These are phyloP conservation scores for Nasonia oneida DNA, from an alignment of 2,888 invertebrate genomes.

Conservation along the genomic window DNA sequence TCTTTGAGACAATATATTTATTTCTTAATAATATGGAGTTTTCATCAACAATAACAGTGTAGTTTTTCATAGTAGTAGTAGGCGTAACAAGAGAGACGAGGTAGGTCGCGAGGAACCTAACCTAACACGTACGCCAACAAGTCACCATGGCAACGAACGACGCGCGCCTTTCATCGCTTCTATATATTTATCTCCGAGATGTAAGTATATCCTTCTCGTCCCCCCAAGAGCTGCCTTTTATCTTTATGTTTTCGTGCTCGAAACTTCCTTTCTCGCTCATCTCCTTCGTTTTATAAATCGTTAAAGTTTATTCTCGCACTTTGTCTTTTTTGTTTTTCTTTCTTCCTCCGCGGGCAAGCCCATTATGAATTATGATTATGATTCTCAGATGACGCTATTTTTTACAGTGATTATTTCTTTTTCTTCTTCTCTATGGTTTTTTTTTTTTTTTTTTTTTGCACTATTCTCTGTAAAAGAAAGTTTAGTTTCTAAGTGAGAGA, in stretches of 20 bases:
- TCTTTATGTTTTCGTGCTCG: conserved; percentile 8
- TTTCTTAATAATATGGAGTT: conserved; percentile 78
- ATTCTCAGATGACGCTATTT: conserved; percentile 51
- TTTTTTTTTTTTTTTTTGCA: conserved; percentile 10
- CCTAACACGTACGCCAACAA: conserved; percentile 77
- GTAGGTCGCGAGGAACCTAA: conserved; percentile 77
- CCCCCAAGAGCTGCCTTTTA: no score
- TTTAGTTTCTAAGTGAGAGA: conserved; percentile 22
- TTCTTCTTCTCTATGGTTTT: conserved; percentile 13
- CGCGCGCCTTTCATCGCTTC: conserved; percentile 54
- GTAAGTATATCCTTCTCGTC: no score
- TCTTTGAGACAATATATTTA: conserved; percentile 78
- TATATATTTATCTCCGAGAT: conserved; percentile 9
- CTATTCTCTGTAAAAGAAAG: conserved; percentile 40
- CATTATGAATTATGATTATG: conserved; percentile 55
- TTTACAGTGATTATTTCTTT: conserved; percentile 52
- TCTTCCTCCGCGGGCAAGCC: conserved; percentile 11
- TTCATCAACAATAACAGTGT: conserved; percentile 79
- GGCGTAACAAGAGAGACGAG: conserved; percentile 79
- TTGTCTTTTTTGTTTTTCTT: conserved; percentile 20
- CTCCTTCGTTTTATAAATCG: conserved; percentile 43
- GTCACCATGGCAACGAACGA: conserved; percentile 67
- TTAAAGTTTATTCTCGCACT: conserved; percentile 38
- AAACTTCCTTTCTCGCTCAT: not conserved
- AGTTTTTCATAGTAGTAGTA: conserved; percentile 70